A percentile compares a stretch with the other conserved stretches of the same genome.
phyloP scores from a whole-genome alignment of 2,797 vertebrate species.

The Neopelma chrysocephalum region DNA sequence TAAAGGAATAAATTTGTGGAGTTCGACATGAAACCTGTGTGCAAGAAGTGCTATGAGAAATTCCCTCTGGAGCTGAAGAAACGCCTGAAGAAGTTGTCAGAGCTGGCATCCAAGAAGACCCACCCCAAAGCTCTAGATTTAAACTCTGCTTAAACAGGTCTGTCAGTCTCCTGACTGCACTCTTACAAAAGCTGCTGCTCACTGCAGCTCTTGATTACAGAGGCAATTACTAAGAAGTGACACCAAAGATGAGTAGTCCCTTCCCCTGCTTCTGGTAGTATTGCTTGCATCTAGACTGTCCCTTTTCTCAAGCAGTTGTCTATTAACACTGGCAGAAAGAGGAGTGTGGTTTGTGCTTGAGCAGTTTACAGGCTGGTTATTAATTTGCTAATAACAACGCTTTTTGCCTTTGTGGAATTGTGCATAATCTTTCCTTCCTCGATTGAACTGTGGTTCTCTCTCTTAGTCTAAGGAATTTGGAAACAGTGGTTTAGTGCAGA shows the following conservation, averaged over 20 bases:
- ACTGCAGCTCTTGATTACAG: neutral
- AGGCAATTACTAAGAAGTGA: neutral
- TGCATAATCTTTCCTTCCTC: neutral
- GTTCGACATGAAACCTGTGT: slow-evolving; percentile 82
- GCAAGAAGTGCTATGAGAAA: slow-evolving; percentile 80
- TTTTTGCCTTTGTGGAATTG: neutral
- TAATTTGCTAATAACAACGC: neutral
- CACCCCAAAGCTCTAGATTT: slow-evolving; percentile 72
- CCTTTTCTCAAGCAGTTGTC: neutral
- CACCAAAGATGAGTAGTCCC: slow-evolving; percentile 18
- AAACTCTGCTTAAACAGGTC: slow-evolving; percentile 66
- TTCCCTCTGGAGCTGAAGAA: slow-evolving; percentile 82
- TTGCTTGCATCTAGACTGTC: neutral
- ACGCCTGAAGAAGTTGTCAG: slow-evolving; percentile 78
- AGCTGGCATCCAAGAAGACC: slow-evolving; percentile 72
- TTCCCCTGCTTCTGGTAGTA: neutral
- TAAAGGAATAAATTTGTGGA: slow-evolving; percentile 82
- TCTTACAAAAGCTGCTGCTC: neutral
- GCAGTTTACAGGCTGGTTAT: neutral
- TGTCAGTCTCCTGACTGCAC: neutral
- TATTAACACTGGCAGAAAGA: neutral
- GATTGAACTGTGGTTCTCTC: neutral
- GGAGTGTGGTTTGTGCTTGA: neutral
- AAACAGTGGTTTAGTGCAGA: neutral
- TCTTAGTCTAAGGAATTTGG: neutral